Evolutionary conservation across 2,797 vertebrate genomes (phyloP).

Genomic region (Phataginus tetradactyla): DNA sequence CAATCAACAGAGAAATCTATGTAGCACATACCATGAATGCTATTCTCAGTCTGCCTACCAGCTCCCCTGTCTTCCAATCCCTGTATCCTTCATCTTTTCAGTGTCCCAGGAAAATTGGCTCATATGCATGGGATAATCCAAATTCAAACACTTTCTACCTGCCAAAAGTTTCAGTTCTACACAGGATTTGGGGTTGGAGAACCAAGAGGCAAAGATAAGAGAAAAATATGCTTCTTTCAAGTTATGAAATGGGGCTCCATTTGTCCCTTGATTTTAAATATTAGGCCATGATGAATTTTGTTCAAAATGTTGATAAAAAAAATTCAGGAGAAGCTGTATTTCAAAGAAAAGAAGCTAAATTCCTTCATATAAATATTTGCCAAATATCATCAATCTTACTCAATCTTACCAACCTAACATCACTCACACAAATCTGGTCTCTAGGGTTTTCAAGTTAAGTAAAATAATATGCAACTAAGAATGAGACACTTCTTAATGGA

Average conservation of each 20-base stretch:
- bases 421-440: not conserved
- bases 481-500: not conserved
- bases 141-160: not conserved
- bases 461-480: constrained; percentile 9
- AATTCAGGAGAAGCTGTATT: not conserved
- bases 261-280: constrained; percentile 12
- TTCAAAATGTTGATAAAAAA: not conserved
- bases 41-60: not conserved
- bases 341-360: not conserved
- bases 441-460: not conserved
- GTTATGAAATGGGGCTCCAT: not conserved
- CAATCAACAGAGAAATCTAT: not conserved
- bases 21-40: not conserved
- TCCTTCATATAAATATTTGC: not conserved
- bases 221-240: not conserved
- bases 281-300: not conserved
- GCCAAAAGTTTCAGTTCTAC: not conserved
- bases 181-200: not conserved
- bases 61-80: not conserved
- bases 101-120: not conserved
- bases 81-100: not conserved
- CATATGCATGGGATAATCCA: not conserved
- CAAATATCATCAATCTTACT: not conserved
- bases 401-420: not conserved
- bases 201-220: not conserved